These are phyloP conservation scores for Pteria penguin DNA, from an alignment of 2,888 invertebrate genomes.

Conservation along the genomic window DNA sequence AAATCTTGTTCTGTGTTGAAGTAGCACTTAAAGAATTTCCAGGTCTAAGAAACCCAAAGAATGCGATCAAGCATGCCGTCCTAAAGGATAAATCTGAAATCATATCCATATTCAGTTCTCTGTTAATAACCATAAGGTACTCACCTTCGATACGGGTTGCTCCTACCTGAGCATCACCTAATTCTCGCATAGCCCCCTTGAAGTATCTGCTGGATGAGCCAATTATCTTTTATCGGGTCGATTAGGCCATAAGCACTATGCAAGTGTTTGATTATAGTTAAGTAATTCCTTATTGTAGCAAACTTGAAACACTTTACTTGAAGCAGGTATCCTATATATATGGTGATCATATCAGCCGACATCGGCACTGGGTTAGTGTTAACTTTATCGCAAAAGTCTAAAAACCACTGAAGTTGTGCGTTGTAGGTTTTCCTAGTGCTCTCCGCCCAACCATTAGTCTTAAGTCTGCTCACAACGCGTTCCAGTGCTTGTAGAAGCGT, in stretches of 20 bases:
- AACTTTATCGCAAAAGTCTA: background rate
- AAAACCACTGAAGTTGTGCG: background rate
- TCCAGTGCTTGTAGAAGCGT: background rate
- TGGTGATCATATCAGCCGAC: background rate
- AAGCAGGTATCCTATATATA: background rate
- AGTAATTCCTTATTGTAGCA: background rate
- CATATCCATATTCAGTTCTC: no score
- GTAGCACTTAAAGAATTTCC: background rate
- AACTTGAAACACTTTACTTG: background rate
- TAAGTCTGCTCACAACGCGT: background rate
- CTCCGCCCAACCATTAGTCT: background rate
- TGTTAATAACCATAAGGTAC: no score
- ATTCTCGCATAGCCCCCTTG: no score
- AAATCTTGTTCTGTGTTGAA: background rate
- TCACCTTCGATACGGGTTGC: no score
- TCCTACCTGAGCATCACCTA: no score
- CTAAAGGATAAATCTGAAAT: constrained; percentile 18
- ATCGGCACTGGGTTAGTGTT: background rate
- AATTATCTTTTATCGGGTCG: constrained; percentile 1
- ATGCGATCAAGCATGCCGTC: constrained; percentile 20
- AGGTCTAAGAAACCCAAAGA: constrained; percentile 9
- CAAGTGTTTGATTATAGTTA: constrained; percentile 1
- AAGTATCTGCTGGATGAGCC: constrained; percentile 12
- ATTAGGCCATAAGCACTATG: background rate
- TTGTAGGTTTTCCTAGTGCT: background rate